Conservation (phyloP, 2,797 vertebrate genomes). For the Benthosema pterotum region DNA sequence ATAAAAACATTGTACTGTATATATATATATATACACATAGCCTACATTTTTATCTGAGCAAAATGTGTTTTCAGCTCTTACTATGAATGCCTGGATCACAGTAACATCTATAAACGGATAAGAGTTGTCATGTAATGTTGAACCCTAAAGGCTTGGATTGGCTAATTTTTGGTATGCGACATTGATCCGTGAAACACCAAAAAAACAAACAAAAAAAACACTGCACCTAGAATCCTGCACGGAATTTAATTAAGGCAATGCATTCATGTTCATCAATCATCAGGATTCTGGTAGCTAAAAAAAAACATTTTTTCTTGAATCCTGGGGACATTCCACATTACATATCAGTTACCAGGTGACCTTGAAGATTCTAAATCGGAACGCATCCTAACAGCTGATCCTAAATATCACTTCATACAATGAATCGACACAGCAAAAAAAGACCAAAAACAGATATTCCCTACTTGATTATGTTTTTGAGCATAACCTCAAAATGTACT, state of each 20-base stretch:
- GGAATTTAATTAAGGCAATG: not conserved
- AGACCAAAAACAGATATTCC: constrained; percentile 25
- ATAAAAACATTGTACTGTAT: not conserved
- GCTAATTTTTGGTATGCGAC: too few relatives aligned
- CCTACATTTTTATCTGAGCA: not conserved
- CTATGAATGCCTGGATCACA: constrained; percentile 45
- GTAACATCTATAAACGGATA: constrained; percentile 10
- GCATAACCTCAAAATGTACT: constrained; percentile 1
- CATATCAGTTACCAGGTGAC: constrained; percentile 29
- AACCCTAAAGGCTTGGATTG: constrained; percentile 31
- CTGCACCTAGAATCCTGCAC: too few relatives aligned
- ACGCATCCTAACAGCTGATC: constrained; percentile 49
- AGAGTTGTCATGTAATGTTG: constrained; percentile 25
- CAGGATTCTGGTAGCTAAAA: constrained; percentile 23
- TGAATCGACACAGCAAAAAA: constrained; percentile 19
- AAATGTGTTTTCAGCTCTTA: constrained; percentile 81
- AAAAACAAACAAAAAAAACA: too few relatives aligned
- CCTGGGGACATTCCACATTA: constrained; percentile 32
- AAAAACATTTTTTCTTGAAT: constrained; percentile 2
- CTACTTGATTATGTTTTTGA: constrained; percentile 17
- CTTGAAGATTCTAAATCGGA: constrained; percentile 10
- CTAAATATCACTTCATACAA: constrained; percentile 5
- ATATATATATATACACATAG: too few relatives aligned
- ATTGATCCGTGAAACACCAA: too few relatives aligned
- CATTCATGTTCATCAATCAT: constrained; percentile 35